Conservation (phyloP, 2,113 vertebrate genomes). For the Nesogale talazaci region DNA sequence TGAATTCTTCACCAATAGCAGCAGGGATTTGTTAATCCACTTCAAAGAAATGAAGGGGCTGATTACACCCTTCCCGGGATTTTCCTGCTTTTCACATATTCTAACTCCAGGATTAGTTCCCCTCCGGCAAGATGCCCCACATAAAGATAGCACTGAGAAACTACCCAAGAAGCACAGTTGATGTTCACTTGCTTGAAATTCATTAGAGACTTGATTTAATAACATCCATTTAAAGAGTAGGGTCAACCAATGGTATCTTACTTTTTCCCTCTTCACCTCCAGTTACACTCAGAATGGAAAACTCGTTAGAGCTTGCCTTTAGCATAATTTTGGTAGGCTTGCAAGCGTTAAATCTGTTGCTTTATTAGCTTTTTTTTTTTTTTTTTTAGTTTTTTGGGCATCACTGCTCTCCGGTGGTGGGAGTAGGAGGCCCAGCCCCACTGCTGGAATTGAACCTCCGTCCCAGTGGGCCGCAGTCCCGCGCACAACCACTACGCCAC, state of each 20-base stretch:
- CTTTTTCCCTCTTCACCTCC: neutral
- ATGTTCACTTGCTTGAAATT: conserved; percentile 53
- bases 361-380: conserved; percentile 6
- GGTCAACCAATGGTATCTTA: conserved; percentile 33
- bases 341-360: conserved; percentile 68
- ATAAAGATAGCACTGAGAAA: conserved; percentile 45
- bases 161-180: conserved; percentile 32
- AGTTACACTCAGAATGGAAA: conserved; percentile 13
- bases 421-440: too few relatives aligned
- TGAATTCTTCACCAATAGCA: neutral
- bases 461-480: too few relatives aligned
- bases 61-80: neutral
- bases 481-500: too few relatives aligned
- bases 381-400: too few relatives aligned
- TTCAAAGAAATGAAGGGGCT: conserved; percentile 13
- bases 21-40: conserved; percentile 9
- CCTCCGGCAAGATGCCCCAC: conserved; percentile 47
- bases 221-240: conserved; percentile 40
- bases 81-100: conserved; percentile 14
- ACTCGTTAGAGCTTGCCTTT: conserved; percentile 45
- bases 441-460: too few relatives aligned
- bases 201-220: conserved; percentile 41
- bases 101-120: neutral
- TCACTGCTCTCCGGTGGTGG: too few relatives aligned
- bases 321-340: conserved; percentile 53